Evolutionary conservation across 2,888 invertebrate species (phyloP).

Genomic region (Drosophila histrio): DNA sequence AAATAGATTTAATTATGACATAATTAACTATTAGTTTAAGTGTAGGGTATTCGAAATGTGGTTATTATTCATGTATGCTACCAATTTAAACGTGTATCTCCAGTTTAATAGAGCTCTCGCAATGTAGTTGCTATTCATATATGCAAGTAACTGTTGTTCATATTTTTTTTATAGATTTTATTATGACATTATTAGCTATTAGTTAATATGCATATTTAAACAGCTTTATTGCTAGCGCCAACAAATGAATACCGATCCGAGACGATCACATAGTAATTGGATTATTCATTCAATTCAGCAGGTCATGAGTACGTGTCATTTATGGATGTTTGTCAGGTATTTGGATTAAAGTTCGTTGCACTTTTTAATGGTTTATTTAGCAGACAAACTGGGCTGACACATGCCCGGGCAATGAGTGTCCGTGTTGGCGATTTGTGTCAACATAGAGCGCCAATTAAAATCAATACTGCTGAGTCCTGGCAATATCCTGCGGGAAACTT

Average conservation of each 20-base stretch:
- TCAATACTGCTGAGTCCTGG: conserved; percentile 55
- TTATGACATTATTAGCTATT: background rate
- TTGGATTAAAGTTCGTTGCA: conserved; percentile 53
- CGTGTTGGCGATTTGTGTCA: conserved; percentile 39
- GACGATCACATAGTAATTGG: background rate
- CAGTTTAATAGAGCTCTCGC: background rate
- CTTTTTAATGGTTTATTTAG: conserved; percentile 14
- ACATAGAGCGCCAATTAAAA: conserved; percentile 52
- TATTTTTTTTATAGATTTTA: background rate
- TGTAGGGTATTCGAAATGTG: background rate
- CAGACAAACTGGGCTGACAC: conserved; percentile 42
- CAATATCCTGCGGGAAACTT: conserved; percentile 38
- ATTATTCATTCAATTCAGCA: background rate
- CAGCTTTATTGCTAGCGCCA: conserved; percentile 7
- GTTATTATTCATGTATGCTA: background rate
- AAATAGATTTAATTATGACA: background rate
- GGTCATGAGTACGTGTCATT: conserved; percentile 7
- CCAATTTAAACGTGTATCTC: background rate
- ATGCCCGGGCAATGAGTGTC: conserved; percentile 37
- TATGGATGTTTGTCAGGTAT: conserved; percentile 1
- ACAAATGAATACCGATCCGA: background rate
- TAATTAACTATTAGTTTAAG: background rate
- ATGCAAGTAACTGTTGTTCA: background rate
- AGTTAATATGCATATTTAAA: conserved; percentile 13
- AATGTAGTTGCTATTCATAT: conserved; percentile 2